Conservation (phyloP, 2,113 vertebrate genomes). For the Apus apus region DNA sequence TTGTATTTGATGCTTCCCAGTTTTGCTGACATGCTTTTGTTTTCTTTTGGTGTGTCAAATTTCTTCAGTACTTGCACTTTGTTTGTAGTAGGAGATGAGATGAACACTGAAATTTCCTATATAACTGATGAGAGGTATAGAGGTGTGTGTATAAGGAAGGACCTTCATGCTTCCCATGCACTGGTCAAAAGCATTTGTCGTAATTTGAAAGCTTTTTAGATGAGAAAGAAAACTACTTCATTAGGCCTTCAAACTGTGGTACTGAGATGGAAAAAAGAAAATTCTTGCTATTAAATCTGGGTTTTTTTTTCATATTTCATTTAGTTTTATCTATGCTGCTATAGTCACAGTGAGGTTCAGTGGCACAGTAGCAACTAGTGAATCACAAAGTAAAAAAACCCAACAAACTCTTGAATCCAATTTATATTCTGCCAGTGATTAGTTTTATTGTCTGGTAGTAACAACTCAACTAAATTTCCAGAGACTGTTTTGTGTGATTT, state of each 20-base stretch:
- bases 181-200: background rate
- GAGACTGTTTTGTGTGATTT: background rate
- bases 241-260: background rate
- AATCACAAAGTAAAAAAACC: background rate
- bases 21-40: background rate
- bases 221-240: background rate
- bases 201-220: background rate
- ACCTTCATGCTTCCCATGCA: background rate
- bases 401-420: background rate
- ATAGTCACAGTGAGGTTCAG: background rate
- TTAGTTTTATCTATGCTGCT: background rate
- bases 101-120: background rate
- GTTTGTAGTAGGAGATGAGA: background rate
- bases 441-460: background rate
- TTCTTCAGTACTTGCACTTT: background rate
- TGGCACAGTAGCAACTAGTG: background rate
- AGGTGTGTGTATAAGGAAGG: background rate
- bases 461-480: background rate
- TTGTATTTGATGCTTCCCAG: background rate
- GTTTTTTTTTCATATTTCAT: background rate
- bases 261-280: background rate
- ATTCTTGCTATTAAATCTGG: background rate
- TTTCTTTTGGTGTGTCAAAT: background rate
- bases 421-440: background rate
- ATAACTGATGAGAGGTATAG: background rate